Base-by-base conservation (phyloP, 2,113 vertebrate species). In the Condylura cristata region DNA sequence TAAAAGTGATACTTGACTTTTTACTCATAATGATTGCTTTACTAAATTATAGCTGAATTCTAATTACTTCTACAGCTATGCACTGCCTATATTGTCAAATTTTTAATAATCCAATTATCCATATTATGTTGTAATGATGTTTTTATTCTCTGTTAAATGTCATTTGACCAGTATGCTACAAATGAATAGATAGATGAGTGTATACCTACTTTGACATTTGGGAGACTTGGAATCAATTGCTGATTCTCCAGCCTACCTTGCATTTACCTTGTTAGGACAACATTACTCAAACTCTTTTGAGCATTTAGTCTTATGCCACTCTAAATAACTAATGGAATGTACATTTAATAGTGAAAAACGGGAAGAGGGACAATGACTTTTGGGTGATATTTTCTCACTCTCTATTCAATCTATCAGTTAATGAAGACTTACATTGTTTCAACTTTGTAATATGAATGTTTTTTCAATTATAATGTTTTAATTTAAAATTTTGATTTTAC, bases 401-500 rank as follows among this genome's bases (percentile, higher is more conserved):
- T n/a, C 1, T 85, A 70, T 74, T 85, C 30, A 92, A 81, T 65
- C 4, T n/a, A 34, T 63, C 24, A 56, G 3, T 56, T 51, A 70
- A 82, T 83, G 60, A 11, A 65, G 32, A 90, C 90, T 70, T 75
- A 46, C 53, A 39, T 87, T 58, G 24, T 78, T 93, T 94, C 51
- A 58, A n/a, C 58, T 91, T 71, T 82, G 76, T 17, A 44, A 44
- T 44, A 9, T 44, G n/a, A n/a, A n/a, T n/a, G n/a, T n/a, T n/a
- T n/a, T n/a, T n/a, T n/a, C n/a, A 44, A 58, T 44, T 87, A 89
- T 51, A 93, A 76, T 58, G 18, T 78, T 93, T 94, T 41, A 56
- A 32, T 63, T 90, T 75, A 78, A 80, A 93, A 89, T 91, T 84
- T 91, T 90, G 24, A 65, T 63, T 68, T 81, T 87, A 91, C 48